Percentiles rank a stretch among this genome's conserved stretches.
These are phyloP conservation scores for Bombus sylvicola DNA, from an alignment of 1,140 invertebrate genomes.

Conservation along the genomic window DNA sequence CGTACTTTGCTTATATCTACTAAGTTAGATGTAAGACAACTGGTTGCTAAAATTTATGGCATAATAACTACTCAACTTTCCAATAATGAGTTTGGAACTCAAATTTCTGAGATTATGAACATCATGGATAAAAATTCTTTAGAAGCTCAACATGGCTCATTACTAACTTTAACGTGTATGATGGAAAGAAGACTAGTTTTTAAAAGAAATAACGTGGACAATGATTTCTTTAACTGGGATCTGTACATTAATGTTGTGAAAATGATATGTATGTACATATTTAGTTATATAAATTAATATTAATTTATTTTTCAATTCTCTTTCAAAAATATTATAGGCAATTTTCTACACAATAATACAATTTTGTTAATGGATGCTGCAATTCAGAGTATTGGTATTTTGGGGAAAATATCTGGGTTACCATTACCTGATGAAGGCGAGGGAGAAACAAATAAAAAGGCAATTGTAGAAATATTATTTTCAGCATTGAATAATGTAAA, in stretches of 20 bases:
- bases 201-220: slow-evolving; percentile 75
- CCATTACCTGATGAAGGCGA: slow-evolving; percentile 84
- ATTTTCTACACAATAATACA: slow-evolving; percentile 84
- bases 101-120: slow-evolving; percentile 83
- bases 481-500: slow-evolving; percentile 86
- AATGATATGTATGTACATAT: slow-evolving; percentile 83
- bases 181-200: slow-evolving; percentile 86
- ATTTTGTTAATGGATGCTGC: slow-evolving; percentile 85
- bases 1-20: slow-evolving; percentile 86
- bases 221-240: slow-evolving; percentile 81
- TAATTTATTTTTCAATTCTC: slow-evolving; percentile 5
- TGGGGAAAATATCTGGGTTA: slow-evolving; percentile 86
- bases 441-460: slow-evolving; percentile 83
- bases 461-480: slow-evolving; percentile 85
- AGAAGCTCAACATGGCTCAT: slow-evolving; percentile 89
- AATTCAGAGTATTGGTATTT: slow-evolving; percentile 86
- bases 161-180: slow-evolving; percentile 87
- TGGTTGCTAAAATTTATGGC: slow-evolving; percentile 87
- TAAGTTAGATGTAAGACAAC: slow-evolving; percentile 89
- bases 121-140: slow-evolving; percentile 84
- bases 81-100: slow-evolving; percentile 83
- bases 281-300: not conserved
- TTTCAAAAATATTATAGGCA: slow-evolving; percentile 77
- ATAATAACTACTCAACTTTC: slow-evolving; percentile 85
- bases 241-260: slow-evolving; percentile 83